Evolutionary conservation across 2,888 invertebrate genomes (phyloP).

Genomic region (Nesidiocoris tenuis): DNA sequence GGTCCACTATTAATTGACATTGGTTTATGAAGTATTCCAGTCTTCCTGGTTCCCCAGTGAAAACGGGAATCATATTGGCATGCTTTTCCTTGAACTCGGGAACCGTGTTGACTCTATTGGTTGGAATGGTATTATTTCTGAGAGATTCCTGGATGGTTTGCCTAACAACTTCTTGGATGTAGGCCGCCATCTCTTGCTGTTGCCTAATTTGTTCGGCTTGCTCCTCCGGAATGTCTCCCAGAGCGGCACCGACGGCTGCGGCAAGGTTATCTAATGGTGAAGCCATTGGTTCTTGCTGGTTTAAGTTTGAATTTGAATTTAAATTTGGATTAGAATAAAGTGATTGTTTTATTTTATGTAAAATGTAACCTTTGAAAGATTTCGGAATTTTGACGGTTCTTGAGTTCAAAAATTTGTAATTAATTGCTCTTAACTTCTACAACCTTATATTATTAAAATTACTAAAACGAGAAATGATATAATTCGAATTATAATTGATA

Average conservation of each 20-base stretch:
- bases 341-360: not conserved
- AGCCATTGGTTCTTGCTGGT: too few species aligned
- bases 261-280: too few species aligned
- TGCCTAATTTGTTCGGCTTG: not conserved
- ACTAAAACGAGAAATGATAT: too few species aligned
- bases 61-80: not conserved
- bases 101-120: not conserved
- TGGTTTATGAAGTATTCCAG: not conserved
- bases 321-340: not conserved
- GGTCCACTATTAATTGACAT: not conserved
- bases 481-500: too few species aligned
- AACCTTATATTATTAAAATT: too few species aligned
- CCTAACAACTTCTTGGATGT: too few species aligned
- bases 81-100: conserved; percentile 1
- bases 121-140: not conserved
- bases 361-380: not conserved
- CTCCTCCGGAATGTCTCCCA: too few species aligned
- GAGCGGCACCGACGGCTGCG: too few species aligned
- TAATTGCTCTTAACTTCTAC: too few species aligned
- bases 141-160: not conserved
- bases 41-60: not conserved
- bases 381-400: conserved; percentile 2
- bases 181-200: too few species aligned
- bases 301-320: too few species aligned
- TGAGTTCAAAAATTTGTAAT: too few species aligned